Base-by-base conservation (phyloP, 2,888 invertebrate genomes). In the Brachynemurus nebulosus region DNA sequence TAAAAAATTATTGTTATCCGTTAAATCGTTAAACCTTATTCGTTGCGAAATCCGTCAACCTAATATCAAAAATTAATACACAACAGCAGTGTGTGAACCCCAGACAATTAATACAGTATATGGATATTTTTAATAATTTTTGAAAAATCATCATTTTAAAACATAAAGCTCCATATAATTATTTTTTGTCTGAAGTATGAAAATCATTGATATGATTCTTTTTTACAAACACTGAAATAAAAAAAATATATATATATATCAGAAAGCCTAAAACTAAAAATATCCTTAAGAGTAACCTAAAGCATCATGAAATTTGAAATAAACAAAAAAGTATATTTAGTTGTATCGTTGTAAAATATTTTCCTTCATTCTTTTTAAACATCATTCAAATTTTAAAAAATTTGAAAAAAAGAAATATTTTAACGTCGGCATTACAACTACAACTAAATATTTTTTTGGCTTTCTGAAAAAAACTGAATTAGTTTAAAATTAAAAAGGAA, bases 21-120 rank as follows among this genome's bases (percentile, higher is more conserved):
- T 18, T 30, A 20, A 37, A 37, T 47, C 47, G 41, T 25, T 44
- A 47, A 44, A 47, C 47, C 47, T 38, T 44, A 18, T 36, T 42
- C 44, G 34, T 38, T 37, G 44, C 47, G 44, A 41, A 34, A 33
- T 44, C 44, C 47, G 47, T 47, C 47, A 47, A 47, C 47, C 42
- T 41, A 17, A 38, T 11, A 37, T 11, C 14, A 12, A 30, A 30
- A 30, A 14, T 30, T 12, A 30, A 30, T 30, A 30, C 30, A 30
- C n/a, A 12, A 30, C 23, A 23, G 23, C 23, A 6, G 14, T n/a
- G n/a, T 14, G 14, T 30, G 30, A 12, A 30, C 30, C 14, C 30
- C n/a, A 30, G n/a, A n/a, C 12, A 30, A 30, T 30, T 30, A 30
- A 12, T 30, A 12, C n/a, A 30, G 14, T 11, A 14, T 30, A 12